Percentiles rank a stretch among this genome's conserved stretches.
phyloP scores from a whole-genome alignment of 2,113 vertebrate species.

The Laticauda laticaudata region DNA sequence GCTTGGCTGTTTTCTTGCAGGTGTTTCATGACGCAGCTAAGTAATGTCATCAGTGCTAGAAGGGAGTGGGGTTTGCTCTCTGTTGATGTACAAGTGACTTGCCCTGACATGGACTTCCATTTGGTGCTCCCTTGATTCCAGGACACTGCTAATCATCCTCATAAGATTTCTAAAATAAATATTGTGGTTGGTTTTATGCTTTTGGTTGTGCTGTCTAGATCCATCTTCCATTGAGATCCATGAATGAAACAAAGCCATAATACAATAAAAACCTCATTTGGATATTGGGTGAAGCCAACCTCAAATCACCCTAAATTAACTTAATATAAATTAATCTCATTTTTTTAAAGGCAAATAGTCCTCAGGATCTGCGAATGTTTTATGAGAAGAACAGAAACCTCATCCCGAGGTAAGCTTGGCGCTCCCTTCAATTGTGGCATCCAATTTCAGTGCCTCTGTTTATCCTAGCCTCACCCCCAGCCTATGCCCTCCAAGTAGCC shows the following conservation, averaged over 20 bases:
- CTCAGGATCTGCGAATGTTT: slow-evolving; percentile 95
- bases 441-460: background rate
- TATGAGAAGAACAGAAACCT: slow-evolving; percentile 96
- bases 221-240: background rate
- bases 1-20: no score
- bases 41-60: no score
- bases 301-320: background rate
- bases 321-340: no score
- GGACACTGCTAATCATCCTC: background rate
- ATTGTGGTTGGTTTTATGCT: background rate
- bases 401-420: slow-evolving; percentile 85
- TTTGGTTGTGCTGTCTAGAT: background rate
- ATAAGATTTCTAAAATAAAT: background rate
- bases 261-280: background rate
- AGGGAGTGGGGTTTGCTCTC: no score
- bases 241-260: background rate
- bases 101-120: background rate
- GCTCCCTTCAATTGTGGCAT: background rate
- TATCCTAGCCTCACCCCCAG: no score
- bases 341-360: slow-evolving; percentile 84
- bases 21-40: no score
- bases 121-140: background rate
- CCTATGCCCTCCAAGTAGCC: background rate
- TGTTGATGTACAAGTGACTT: no score
- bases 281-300: background rate